Percentiles rank a stretch among this genome's conserved stretches.
phyloP scores from a whole-genome alignment of 2,888 invertebrate species.

The Dynastes maya region DNA sequence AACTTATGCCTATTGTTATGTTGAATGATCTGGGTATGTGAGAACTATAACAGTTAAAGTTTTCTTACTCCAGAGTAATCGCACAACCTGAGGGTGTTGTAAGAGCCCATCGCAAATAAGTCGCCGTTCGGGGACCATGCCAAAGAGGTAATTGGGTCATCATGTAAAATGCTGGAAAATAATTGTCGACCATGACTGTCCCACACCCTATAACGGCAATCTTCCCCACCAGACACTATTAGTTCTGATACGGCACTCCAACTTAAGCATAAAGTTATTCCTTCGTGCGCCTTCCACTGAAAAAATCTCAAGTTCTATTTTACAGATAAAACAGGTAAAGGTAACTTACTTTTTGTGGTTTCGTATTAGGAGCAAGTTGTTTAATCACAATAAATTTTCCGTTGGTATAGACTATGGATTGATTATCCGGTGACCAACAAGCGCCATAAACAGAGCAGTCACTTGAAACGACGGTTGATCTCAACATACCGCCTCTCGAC shows the following conservation, averaged over 20 bases:
- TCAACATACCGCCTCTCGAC: slow-evolving; percentile 95
- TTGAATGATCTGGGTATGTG: background rate
- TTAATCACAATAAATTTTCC: slow-evolving; percentile 80
- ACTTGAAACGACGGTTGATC: slow-evolving; percentile 89
- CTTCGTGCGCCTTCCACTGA: slow-evolving; percentile 98
- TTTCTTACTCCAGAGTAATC: slow-evolving; percentile 90
- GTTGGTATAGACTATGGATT: slow-evolving; percentile 80
- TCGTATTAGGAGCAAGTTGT: slow-evolving; percentile 82
- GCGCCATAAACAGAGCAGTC: slow-evolving; percentile 86
- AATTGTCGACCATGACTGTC: slow-evolving; percentile 91
- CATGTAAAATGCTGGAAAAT: slow-evolving; percentile 88
- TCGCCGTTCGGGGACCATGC: slow-evolving; percentile 95
- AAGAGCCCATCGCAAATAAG: slow-evolving; percentile 93
- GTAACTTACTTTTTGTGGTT: slow-evolving; percentile 76
- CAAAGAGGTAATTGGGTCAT: slow-evolving; percentile 92
- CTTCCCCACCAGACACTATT: slow-evolving; percentile 96
- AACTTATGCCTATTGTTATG: background rate
- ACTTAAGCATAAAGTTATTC: slow-evolving; percentile 89
- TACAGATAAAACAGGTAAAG: background rate
- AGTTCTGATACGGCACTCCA: slow-evolving; percentile 96
- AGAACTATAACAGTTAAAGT: background rate
- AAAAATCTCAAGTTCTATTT: slow-evolving; percentile 59
- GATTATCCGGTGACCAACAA: slow-evolving; percentile 85
- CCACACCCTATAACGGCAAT: slow-evolving; percentile 90
- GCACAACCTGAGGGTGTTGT: slow-evolving; percentile 92